Evolutionary conservation across 2,113 vertebrate genomes (phyloP).

Genomic region (Junco hyemalis): DNA sequence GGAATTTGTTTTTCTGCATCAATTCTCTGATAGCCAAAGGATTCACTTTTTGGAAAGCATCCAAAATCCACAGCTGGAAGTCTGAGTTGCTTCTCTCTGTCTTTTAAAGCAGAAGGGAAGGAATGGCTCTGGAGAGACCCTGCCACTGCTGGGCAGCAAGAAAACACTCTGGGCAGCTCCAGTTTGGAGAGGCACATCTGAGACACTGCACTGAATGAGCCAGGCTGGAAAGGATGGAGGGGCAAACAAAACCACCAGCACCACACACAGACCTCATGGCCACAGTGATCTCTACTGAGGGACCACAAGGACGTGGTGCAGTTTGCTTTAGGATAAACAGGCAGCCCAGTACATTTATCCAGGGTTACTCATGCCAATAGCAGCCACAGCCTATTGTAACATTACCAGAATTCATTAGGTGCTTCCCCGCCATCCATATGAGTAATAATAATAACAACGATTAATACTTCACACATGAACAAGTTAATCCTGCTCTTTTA

Average conservation of each 20-base stretch:
- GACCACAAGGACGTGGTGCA: not conserved
- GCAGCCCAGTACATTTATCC: not conserved
- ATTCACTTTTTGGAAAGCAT: not conserved
- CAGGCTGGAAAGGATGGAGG: not conserved
- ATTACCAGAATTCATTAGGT: conserved; percentile 11
- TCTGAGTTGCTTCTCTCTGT: not conserved
- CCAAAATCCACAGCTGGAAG: not conserved
- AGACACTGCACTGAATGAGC: not conserved
- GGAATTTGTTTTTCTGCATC: not conserved
- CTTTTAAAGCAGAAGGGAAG: not conserved
- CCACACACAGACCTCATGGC: not conserved
- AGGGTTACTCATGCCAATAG: conserved; percentile 12
- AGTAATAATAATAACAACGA: conserved; percentile 47
- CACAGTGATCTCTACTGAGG: not conserved
- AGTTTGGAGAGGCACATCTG: not conserved
- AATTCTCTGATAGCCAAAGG: not conserved
- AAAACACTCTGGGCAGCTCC: not conserved
- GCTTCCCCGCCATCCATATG: conserved; percentile 13
- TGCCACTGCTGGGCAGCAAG: not conserved
- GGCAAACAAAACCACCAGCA: not conserved
- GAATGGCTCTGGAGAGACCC: not conserved
- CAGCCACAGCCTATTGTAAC: conserved; percentile 19
- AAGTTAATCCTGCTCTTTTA: conserved; percentile 49
- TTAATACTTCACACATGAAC: conserved; percentile 39
- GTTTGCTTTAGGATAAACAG: not conserved